Base-by-base conservation (phyloP, 1,140 invertebrate species). In the Andrena cerasifolii region DNA sequence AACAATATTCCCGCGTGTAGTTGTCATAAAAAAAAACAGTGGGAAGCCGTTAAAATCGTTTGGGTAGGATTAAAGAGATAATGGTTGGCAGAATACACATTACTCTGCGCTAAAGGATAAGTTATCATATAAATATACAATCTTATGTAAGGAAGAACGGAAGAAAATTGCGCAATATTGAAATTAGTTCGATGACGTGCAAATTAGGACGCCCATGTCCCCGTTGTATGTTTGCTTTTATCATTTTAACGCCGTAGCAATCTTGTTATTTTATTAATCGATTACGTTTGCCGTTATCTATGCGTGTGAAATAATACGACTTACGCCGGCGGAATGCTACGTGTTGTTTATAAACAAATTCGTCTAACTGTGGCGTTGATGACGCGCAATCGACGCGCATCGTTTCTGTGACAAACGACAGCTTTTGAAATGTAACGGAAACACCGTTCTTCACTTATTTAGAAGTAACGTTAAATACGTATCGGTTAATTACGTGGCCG, bases 401-500 rank as follows among this genome's bases (percentile, higher is more conserved):
- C 6, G 6, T 40, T 53, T 63, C n/a, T 51, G 5, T 10, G 16
- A n/a, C 5, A 40, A 26, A 26, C 3, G 14, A 10, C 36, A 40
- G 36, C 36, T 24, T 14, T 18, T 21, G 7, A 14, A 5, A 16
- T 18, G 18, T 21, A 58, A 49, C 6, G 4, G 14, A 14, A 47
- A 31, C 54, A 47, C 6, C 0, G 18, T 26, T 26, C 0, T 7
- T n/a, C 18, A 7, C 0, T 0, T 16, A 26, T 43, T 74, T 53
- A 14, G 33, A 31, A 66, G 28, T 0, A 0, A 31, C 18, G 7
- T 16, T 47, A 45, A 65, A 2, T 21, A 49, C 45, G 28, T 58
- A 58, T 76, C 63, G 7, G 14, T 14, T 49, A 58, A 49, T 68
- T 76, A 53, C 3, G 16, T 6, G n/a, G n/a, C 28, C 36, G 7